Evolutionary conservation across 2,113 vertebrate genomes (phyloP).

Genomic region (Ailurus styani): DNA sequence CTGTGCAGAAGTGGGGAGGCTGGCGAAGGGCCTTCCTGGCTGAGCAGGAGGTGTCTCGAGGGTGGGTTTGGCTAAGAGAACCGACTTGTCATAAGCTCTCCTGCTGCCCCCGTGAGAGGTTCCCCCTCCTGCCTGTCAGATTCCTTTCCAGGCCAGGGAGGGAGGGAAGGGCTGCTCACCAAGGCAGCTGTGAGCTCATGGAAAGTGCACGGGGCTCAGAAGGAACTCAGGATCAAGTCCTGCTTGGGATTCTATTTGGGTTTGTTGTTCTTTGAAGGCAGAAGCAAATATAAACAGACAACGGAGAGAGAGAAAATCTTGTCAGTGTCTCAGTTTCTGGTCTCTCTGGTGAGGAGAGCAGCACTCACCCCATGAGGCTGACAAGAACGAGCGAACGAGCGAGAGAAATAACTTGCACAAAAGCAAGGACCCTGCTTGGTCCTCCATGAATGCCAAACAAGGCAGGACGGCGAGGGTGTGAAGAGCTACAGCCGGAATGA

Average conservation of each 20-base stretch:
- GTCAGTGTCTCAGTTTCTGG: neutral
- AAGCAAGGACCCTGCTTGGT: neutral
- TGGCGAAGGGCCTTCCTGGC: neutral
- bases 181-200: neutral
- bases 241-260: neutral
- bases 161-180: neutral
- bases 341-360: neutral
- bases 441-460: neutral
- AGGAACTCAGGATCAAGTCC: neutral
- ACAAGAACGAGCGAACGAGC: neutral
- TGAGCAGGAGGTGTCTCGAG: neutral
- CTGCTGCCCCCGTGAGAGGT: neutral
- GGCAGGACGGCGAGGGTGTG: accelerated
- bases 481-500: neutral
- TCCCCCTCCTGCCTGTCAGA: neutral
- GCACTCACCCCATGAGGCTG: neutral
- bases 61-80: neutral
- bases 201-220: neutral
- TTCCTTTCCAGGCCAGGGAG: neutral
- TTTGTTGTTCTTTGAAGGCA: conserved; percentile 5
- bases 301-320: neutral
- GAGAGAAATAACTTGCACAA: neutral
- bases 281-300: neutral
- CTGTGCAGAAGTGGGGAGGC: neutral
- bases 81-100: neutral